Base-by-base conservation (phyloP, 1,140 invertebrate species). In the Musca domestica region DNA sequence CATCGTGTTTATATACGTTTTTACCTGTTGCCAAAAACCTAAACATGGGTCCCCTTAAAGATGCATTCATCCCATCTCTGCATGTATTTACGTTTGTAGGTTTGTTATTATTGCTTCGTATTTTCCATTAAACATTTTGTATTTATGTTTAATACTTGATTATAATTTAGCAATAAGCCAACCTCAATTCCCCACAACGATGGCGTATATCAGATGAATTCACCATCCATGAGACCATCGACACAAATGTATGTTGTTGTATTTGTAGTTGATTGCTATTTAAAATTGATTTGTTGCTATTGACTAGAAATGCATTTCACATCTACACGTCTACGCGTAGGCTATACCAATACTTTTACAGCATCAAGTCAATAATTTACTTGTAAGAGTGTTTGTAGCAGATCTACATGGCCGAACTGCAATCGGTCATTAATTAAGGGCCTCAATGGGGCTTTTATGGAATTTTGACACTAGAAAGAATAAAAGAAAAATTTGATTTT, bases 221-320 rank as follows among this genome's bases (percentile, higher is more conserved):
- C 34, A 41, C 6, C 34, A 41, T 7, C 34, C 56, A 61, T 41
- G n/a, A 34, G 30, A 34, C 30, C 5, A 58, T 58, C 27, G 54
- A n/a, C 30, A 15, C 30, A n/a, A 27, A n/a, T 58, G 54, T 27
- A 27, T 56, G 25, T 58, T 30, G 56, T 58, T 56, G 23, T 61
- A 20, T 34, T 61, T 51, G 19, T 61, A 61, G 56, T 61, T 61
- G 56, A 61, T 61, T 61, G 56, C 27, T 34, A 61, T 61, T 61
- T 61, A 61, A 61, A 61, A 61, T 61, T 61, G 56, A 61, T 61
- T 61, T 61, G 56, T 61, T 61, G 56, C 20, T 34, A 30, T 61
- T 61, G 17, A 61, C 17, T 34, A 41, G 27, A 61, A 61, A 61
- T 61, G 56, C 56, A 61, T 51, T 20, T 51, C 9, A 51, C 9